Conservation (phyloP, 2,797 vertebrate species). For the Dallia pectoralis region DNA sequence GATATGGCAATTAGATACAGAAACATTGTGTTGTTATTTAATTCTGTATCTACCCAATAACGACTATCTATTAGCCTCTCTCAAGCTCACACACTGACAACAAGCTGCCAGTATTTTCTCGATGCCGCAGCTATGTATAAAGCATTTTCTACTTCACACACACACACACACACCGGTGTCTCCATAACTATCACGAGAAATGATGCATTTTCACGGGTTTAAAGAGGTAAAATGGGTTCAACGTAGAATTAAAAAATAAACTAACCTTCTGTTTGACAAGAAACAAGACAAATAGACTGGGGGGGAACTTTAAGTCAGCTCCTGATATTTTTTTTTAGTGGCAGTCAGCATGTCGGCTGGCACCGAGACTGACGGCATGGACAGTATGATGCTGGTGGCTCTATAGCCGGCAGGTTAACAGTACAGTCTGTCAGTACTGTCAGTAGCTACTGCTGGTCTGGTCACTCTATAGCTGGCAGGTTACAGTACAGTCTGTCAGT, state of each 20-base stretch:
- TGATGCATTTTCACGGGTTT: not conserved
- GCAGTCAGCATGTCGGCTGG: not conserved
- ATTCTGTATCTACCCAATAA: not conserved
- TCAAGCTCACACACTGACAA: not conserved
- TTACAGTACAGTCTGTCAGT: too few species aligned
- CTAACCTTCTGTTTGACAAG: too few species aligned
- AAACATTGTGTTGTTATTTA: too few species aligned
- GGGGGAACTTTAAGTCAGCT: constrained; percentile 10
- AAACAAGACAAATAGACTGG: not conserved
- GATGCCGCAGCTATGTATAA: too few species aligned
- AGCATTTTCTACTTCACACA: not conserved
- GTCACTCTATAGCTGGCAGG: not conserved
- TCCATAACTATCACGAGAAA: not conserved
- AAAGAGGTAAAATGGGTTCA: not conserved
- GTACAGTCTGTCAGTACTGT: too few species aligned
- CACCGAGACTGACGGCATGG: too few species aligned
- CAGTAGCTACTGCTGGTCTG: too few species aligned
- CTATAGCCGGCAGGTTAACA: not conserved
- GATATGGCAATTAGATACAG: too few species aligned
- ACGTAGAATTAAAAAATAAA: not conserved
- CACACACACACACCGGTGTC: not conserved
- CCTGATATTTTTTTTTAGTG: not conserved
- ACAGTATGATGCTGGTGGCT: too few species aligned
- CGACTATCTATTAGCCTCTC: too few species aligned
- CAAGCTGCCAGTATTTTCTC: not conserved